phyloP scores from a whole-genome alignment of 2,888 invertebrate species.

The Nymphalis urticae region DNA sequence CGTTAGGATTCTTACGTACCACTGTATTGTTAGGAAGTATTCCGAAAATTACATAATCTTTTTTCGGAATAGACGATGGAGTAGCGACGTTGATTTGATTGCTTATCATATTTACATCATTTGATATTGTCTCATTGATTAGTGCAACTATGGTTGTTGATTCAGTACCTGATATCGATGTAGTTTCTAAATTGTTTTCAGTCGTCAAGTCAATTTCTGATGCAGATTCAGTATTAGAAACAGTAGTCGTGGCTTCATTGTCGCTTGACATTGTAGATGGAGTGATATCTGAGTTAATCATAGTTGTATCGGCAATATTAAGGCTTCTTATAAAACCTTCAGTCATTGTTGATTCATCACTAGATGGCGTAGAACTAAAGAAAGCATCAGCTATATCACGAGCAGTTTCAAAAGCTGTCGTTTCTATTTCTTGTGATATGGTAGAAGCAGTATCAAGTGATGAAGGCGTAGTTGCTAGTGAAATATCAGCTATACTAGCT shows the following conservation, averaged over 20 bases:
- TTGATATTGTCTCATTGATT: constrained; percentile 49
- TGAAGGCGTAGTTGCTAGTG: constrained; percentile 26
- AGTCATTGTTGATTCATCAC: constrained; percentile 21
- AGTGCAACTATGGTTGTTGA: constrained; percentile 42
- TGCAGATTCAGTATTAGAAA: constrained; percentile 46
- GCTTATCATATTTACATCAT: constrained; percentile 47
- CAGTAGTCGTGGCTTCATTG: constrained; percentile 49
- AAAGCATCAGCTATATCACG: constrained; percentile 41
- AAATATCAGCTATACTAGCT: constrained; percentile 25
- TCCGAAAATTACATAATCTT: constrained; percentile 88
- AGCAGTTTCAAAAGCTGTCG: constrained; percentile 34
- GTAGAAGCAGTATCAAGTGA: constrained; percentile 25
- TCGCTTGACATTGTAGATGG: constrained; percentile 46
- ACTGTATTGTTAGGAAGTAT: constrained; percentile 90
- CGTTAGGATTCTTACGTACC: constrained; percentile 87
- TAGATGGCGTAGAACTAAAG: constrained; percentile 31
- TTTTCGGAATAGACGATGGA: constrained; percentile 72
- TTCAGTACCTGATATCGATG: constrained; percentile 48
- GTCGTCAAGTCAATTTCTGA: constrained; percentile 45
- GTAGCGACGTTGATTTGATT: constrained; percentile 51
- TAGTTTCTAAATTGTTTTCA: constrained; percentile 47
- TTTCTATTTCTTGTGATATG: constrained; percentile 37
- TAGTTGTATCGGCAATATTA: constrained; percentile 34
- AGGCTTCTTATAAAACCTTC: constrained; percentile 11
- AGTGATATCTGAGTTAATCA: constrained; percentile 31